A percentile compares a stretch with the other conserved stretches of the same genome.
Conservation (phyloP, 2,888 invertebrate species). For the Brachyptera risi region DNA sequence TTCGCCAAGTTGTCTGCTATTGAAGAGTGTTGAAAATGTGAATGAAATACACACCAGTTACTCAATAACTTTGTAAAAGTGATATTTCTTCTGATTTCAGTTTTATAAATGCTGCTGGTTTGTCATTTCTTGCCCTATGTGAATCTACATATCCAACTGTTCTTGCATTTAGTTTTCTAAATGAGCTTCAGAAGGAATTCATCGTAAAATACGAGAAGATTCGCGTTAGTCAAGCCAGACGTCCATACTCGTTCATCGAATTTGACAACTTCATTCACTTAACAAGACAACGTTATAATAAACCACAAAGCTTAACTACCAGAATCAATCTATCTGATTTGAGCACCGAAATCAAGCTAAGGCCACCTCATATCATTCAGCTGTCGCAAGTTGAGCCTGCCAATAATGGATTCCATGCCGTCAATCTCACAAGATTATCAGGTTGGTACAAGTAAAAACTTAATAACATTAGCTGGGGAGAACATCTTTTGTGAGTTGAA, state of each 20-base stretch:
- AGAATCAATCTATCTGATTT: conserved; percentile 39
- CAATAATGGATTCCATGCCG: conserved; percentile 35
- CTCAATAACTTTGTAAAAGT: no score
- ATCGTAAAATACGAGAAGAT: conserved; percentile 41
- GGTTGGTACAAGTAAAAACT: no score
- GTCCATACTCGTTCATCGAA: conserved; percentile 47
- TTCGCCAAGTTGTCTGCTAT: no score
- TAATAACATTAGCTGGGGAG: no score
- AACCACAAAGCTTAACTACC: conserved; percentile 39
- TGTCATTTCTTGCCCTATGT: conserved; percentile 44
- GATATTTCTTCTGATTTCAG: conserved; percentile 40
- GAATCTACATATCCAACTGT: conserved; percentile 44
- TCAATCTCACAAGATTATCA: conserved; percentile 35
- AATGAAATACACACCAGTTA: no score
- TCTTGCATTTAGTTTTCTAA: conserved; percentile 46
- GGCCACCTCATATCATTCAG: conserved; percentile 38
- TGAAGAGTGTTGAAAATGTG: no score
- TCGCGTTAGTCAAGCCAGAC: conserved; percentile 40
- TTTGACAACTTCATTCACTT: conserved; percentile 43
- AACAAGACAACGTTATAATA: conserved; percentile 39
- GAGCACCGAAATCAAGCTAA: conserved; percentile 38
- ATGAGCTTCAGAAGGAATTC: conserved; percentile 47
- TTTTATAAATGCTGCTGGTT: conserved; percentile 40
- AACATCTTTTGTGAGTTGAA: no score
- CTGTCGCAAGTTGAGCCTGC: conserved; percentile 37